Percentiles rank a stretch among this genome's conserved stretches.
These are phyloP conservation scores for Rana temporaria DNA, from an alignment of 2,113 vertebrate genomes.

Conservation along the genomic window DNA sequence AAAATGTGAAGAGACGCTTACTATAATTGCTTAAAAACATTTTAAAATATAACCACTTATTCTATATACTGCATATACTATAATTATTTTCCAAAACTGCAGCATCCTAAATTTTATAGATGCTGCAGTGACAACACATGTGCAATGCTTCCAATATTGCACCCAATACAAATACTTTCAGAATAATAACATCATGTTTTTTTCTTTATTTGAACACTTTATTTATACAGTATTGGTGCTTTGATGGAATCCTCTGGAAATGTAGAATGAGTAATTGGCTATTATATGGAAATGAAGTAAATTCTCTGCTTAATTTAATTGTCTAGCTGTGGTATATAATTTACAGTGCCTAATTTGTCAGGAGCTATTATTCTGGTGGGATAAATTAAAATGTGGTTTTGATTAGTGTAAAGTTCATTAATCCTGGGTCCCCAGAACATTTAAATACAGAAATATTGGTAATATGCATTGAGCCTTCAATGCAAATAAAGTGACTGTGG, in stretches of 20 bases:
- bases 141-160: too few species aligned
- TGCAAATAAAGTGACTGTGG: too few species aligned
- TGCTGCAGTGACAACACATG: too few species aligned
- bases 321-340: background rate
- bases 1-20: too few species aligned
- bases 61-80: too few species aligned
- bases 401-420: background rate
- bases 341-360: slow-evolving; percentile 24
- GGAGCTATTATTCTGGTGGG: slow-evolving; percentile 2
- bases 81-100: too few species aligned
- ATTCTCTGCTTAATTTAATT: slow-evolving; percentile 19
- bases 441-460: too few species aligned
- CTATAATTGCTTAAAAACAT: too few species aligned
- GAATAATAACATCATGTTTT: background rate
- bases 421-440: background rate
- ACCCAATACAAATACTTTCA: background rate
- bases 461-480: too few species aligned
- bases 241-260: background rate
- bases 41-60: too few species aligned
- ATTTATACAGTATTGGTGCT: slow-evolving; percentile 15
- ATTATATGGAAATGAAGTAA: background rate
- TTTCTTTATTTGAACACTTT: slow-evolving; percentile 1
- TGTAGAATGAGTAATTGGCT: slow-evolving; percentile 22
- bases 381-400: slow-evolving; percentile 16
- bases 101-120: too few species aligned